phyloP scores from a whole-genome alignment of 2,797 vertebrate genomes.

The Hoplostethus atlanticus region DNA sequence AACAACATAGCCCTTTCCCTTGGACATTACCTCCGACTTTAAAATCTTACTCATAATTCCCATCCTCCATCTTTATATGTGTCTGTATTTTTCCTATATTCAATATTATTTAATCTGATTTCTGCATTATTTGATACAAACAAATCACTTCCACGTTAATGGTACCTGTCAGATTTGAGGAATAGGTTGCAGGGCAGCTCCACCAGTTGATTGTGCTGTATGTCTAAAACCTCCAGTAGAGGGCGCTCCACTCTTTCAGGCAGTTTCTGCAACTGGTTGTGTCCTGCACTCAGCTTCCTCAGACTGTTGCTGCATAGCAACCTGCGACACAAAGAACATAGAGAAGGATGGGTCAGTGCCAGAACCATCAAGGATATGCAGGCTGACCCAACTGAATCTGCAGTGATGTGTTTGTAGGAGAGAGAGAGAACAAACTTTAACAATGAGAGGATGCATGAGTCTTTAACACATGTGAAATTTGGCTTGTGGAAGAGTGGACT shows the following conservation, averaged over 20 bases:
- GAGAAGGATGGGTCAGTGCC: conserved; percentile 29
- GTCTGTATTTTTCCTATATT: background rate
- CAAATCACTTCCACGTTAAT: conserved; percentile 30
- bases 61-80: conserved; percentile 25
- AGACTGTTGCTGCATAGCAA: conserved; percentile 93
- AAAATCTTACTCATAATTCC: conserved; percentile 33
- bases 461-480: background rate
- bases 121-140: conserved; percentile 10
- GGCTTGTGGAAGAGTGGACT: background rate
- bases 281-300: conserved; percentile 93
- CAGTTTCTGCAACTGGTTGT: conserved; percentile 91
- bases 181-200: conserved; percentile 95
- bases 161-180: conserved; percentile 94
- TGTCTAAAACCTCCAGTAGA: conserved; percentile 92
- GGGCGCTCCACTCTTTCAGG: conserved; percentile 93
- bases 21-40: too few species aligned
- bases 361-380: conserved; percentile 11
- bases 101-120: conserved; percentile 1
- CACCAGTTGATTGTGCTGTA: conserved; percentile 95
- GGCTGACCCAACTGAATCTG: background rate
- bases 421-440: background rate
- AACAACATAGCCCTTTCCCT: too few species aligned
- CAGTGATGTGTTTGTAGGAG: background rate
- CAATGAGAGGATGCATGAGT: background rate
- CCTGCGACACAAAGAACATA: conserved; percentile 76